Evolutionary conservation across 2,888 invertebrate genomes (phyloP).

Genomic region (Melanostoma mellinum): DNA sequence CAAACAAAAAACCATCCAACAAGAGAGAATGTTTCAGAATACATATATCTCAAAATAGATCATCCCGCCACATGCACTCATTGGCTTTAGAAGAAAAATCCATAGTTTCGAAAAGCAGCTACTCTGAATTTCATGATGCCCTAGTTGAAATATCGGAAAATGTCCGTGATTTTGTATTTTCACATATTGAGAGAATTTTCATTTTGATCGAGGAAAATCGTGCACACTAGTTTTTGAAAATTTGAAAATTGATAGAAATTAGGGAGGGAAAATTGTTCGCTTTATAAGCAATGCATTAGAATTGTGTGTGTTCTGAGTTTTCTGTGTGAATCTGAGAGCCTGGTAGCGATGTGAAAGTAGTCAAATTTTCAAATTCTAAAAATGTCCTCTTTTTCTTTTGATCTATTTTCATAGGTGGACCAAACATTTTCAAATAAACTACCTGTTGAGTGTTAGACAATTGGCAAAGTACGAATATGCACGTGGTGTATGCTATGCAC

Average conservation of each 20-base stretch:
- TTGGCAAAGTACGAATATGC: not conserved
- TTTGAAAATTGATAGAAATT: constrained; percentile 8
- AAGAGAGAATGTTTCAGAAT: constrained; percentile 37
- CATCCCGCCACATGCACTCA: constrained; percentile 8
- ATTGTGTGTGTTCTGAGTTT: not conserved
- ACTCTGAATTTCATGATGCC: constrained; percentile 75
- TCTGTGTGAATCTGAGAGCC: constrained; percentile 29
- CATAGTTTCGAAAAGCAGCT: constrained; percentile 7
- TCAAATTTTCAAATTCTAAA: constrained; percentile 58
- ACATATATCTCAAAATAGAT: constrained; percentile 51
- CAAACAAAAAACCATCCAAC: constrained; percentile 25
- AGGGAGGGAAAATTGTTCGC: constrained; percentile 28
- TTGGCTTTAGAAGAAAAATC: constrained; percentile 22
- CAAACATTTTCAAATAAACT: constrained; percentile 17
- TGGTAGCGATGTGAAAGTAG: constrained; percentile 65
- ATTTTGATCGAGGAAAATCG: constrained; percentile 23
- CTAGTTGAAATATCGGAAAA: constrained; percentile 81
- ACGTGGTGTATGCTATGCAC: no score
- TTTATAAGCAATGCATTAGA: not conserved
- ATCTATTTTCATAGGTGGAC: constrained; percentile 48
- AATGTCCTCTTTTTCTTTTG: constrained; percentile 23
- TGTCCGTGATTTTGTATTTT: constrained; percentile 77
- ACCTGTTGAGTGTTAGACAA: not conserved
- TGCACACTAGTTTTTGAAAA: constrained; percentile 35
- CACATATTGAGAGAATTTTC: constrained; percentile 52